Conservation (phyloP, 2,113 vertebrate genomes). For the Lamprotornis superbus region DNA sequence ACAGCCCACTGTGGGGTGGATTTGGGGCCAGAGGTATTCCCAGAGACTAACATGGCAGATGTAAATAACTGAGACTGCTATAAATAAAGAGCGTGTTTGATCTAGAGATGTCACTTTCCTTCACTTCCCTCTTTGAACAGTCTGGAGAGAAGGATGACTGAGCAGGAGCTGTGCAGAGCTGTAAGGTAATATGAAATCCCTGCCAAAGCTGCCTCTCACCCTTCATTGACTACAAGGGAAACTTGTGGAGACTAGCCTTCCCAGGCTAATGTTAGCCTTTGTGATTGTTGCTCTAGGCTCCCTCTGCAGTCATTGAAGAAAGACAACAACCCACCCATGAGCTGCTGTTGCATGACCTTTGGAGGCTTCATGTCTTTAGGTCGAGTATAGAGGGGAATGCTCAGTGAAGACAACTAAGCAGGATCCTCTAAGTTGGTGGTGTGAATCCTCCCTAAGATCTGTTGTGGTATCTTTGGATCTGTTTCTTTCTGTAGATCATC, state of each 20-base stretch:
- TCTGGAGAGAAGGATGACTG: not conserved
- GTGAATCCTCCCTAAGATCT: not conserved
- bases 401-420: not conserved
- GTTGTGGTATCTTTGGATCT: not conserved
- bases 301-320: not conserved
- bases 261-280: not conserved
- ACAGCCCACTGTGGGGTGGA: not conserved
- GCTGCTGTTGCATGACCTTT: not conserved
- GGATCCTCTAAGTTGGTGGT: not conserved
- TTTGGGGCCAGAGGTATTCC: not conserved
- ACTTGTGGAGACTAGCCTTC: not conserved
- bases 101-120: not conserved
- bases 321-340: not conserved
- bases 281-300: not conserved
- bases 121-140: not conserved
- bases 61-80: not conserved
- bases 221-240: not conserved
- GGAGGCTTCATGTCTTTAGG: not conserved
- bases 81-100: not conserved
- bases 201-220: not conserved
- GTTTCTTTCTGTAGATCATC: not conserved
- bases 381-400: not conserved
- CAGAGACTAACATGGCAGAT: accelerated
- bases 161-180: not conserved
- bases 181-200: not conserved